Percentiles rank a stretch among this genome's conserved stretches.
phyloP scores from a whole-genome alignment of 2,797 vertebrate genomes.

The Varecia variegata region DNA sequence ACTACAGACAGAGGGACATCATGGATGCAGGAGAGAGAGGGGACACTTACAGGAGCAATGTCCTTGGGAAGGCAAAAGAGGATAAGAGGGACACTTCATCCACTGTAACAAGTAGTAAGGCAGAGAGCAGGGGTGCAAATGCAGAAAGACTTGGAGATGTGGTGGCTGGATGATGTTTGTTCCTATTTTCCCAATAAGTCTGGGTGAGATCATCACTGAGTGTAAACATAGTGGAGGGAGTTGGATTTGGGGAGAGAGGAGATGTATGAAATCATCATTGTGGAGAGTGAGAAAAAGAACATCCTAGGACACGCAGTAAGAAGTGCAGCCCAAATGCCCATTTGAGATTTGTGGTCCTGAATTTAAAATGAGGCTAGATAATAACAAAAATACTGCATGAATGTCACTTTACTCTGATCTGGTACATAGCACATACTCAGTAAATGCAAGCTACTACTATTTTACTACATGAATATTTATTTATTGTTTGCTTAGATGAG shows the following conservation, averaged over 20 bases:
- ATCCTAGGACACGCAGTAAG: neutral
- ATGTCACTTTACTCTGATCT: neutral
- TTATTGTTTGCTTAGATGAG: neutral
- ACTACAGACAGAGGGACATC: constrained; percentile 13
- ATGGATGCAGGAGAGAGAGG: neutral
- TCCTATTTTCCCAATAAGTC: neutral
- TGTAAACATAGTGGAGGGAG: neutral
- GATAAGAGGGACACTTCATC: neutral
- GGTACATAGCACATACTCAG: neutral
- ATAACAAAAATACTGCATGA: neutral
- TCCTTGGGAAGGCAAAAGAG: neutral
- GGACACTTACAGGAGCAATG: neutral
- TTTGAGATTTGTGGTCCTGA: neutral
- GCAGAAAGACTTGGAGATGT: neutral
- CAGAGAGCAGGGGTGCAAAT: neutral
- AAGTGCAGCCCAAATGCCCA: neutral
- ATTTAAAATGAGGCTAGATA: neutral
- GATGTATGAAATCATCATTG: neutral
- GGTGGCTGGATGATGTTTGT: neutral
- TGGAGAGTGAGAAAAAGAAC: neutral
- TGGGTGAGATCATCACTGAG: neutral
- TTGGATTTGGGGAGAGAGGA: neutral
- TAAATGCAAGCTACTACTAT: neutral
- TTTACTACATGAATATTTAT: neutral
- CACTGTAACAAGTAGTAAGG: neutral